phyloP scores from a whole-genome alignment of 2,113 vertebrate genomes.

The Salvelinus fontinalis region DNA sequence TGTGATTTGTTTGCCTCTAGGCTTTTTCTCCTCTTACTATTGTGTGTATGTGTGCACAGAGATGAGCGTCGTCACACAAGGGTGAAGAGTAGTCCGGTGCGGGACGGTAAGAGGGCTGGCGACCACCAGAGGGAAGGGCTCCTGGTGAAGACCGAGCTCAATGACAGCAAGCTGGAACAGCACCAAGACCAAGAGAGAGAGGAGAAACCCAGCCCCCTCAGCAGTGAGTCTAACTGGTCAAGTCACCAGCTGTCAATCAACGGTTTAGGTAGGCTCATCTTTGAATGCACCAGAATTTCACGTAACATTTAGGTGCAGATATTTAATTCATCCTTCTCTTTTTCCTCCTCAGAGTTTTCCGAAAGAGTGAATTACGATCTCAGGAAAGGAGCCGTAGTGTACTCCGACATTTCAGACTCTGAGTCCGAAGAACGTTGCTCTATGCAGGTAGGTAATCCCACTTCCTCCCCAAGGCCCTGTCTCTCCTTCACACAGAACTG shows the following conservation, averaged over 20 bases:
- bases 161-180: slow-evolving; percentile 42
- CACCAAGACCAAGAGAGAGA: slow-evolving; percentile 56
- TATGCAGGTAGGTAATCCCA: slow-evolving; percentile 72
- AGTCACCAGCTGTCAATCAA: neutral
- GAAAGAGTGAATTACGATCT: slow-evolving; percentile 83
- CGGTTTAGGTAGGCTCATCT: neutral
- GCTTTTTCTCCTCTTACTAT: neutral
- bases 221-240: slow-evolving; percentile 66
- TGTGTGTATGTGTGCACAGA: slow-evolving; percentile 56
- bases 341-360: slow-evolving; percentile 72
- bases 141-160: slow-evolving; percentile 67
- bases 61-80: slow-evolving; percentile 74
- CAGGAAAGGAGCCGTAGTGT: slow-evolving; percentile 79
- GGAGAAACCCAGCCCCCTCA: slow-evolving; percentile 73
- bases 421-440: slow-evolving; percentile 79
- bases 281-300: no score
- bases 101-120: slow-evolving; percentile 75
- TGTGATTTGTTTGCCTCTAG: neutral
- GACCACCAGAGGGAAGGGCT: slow-evolving; percentile 36
- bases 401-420: slow-evolving; percentile 83
- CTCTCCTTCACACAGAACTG: neutral
- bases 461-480: neutral
- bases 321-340: neutral
- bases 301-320: neutral
- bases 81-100: slow-evolving; percentile 74